phyloP scores from a whole-genome alignment of 1,140 invertebrate genomes.

The Aporrectodea caliginosa region DNA sequence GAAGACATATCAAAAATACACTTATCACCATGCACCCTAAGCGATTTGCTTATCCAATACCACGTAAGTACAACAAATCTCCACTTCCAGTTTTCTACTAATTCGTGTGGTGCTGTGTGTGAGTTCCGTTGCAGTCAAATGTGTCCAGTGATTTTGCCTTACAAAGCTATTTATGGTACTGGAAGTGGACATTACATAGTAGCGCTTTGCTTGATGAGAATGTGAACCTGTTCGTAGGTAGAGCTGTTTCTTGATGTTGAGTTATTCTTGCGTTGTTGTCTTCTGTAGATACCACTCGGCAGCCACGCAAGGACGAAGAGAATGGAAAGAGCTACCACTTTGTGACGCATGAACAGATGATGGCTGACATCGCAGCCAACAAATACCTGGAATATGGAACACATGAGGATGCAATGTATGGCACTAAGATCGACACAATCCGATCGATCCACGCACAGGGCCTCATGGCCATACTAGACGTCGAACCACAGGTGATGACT shows the following conservation, averaged over 20 bases:
- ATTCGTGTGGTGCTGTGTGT: too few species aligned
- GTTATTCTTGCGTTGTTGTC: constrained; percentile 26
- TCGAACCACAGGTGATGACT: constrained; percentile 78
- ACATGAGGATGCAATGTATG: constrained; percentile 98
- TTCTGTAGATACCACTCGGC: constrained; percentile 87
- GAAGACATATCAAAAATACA: constrained; percentile 98
- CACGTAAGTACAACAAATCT: constrained; percentile 69
- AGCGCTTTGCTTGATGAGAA: too few species aligned
- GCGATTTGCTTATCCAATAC: constrained; percentile 98
- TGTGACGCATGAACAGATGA: constrained; percentile 97
- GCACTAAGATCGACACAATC: constrained; percentile 97
- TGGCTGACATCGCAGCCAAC: constrained; percentile 95
- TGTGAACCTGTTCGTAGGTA: too few species aligned
- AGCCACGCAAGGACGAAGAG: constrained; percentile 88
- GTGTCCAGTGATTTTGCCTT: too few species aligned
- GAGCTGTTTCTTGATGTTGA: too few species aligned
- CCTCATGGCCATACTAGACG: constrained; percentile 95
- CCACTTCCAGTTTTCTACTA: too few species aligned
- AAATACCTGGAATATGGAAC: constrained; percentile 99
- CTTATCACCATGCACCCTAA: constrained; percentile 95
- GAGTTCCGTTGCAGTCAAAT: too few species aligned
- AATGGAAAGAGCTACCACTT: constrained; percentile 98
- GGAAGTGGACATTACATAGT: too few species aligned
- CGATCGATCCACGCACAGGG: constrained; percentile 90
- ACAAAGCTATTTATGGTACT: too few species aligned